Base-by-base conservation (phyloP, 2,888 invertebrate genomes). In the Maniola hyperantus region DNA sequence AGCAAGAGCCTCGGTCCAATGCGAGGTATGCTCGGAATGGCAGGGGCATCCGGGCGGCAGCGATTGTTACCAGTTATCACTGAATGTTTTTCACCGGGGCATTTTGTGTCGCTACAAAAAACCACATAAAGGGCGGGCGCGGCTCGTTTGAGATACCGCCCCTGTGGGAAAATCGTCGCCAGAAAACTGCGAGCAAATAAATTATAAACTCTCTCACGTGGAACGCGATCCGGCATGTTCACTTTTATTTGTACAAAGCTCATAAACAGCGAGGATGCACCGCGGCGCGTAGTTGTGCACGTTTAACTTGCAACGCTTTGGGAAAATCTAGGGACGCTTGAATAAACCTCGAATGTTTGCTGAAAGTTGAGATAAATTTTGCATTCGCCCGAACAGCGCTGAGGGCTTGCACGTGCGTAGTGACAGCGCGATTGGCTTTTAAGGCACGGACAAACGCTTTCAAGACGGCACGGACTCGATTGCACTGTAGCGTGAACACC, bases 61-160 rank as follows among this genome's bases (percentile, higher is more conserved):
- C 92, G 92, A 91, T 91, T 92, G 91, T 92, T 90, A 84, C 91
- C 91, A 90, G 92, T 91, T 92, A 92, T 92, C 91, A 91, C 92
- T 90, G 92, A 89, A 90, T 91, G 91, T 91, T 92, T 91, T 91
- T 87, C 90, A 88, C 87, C 80, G 86, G 85, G 83, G 89, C 86
- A 91, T 92, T 91, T 89, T 89, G 88, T 89, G 87, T 83, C 83
- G 88, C 84, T 85, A 89, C 90, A 91, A 91, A 92, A 91, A 91
- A 91, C 88, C 88, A 85, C 91, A 91, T 88, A 91, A 91, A 91
- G 91, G 92, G 88, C 89, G 87, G 87, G 85, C 84, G 86, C 87
- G 89, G 87, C 85, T 88, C 91, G 90, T 92, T 92, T 91, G 92
- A 90, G 88, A 86, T 85, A 81, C 87, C 88, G 88, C 87, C 87